Conservation (phyloP, 2,888 invertebrate genomes). For the Amphipyra tragopoginis region DNA sequence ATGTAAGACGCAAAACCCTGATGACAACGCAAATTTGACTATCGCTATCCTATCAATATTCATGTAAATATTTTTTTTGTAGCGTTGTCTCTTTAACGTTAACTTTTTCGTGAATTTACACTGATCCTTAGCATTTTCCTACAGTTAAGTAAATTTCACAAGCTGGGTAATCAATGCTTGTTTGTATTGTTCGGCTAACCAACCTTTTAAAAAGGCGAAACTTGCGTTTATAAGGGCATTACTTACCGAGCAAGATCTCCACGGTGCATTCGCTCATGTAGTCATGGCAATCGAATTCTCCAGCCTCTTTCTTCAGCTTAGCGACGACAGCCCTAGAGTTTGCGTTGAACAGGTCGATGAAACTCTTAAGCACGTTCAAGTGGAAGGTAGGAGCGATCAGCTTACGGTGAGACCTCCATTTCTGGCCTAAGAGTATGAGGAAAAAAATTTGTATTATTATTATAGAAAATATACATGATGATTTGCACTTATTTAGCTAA, state of each 20-base stretch:
- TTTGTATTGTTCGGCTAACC: too few species aligned
- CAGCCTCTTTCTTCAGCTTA: constrained; percentile 92
- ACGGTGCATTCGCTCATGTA: constrained; percentile 96
- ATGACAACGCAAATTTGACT: constrained; percentile 25
- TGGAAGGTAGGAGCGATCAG: constrained; percentile 97
- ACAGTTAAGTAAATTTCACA: too few species aligned
- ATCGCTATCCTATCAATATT: constrained; percentile 4
- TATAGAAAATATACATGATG: background rate
- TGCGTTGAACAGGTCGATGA: constrained; percentile 95
- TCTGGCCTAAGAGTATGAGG: constrained; percentile 89
- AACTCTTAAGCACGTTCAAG: constrained; percentile 95
- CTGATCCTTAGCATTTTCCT: too few species aligned
- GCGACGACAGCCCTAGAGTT: constrained; percentile 94
- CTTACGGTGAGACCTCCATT: constrained; percentile 96
- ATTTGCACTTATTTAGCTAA: constrained; percentile 4
- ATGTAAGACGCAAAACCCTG: constrained; percentile 14
- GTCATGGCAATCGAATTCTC: constrained; percentile 94
- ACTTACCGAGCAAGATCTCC: constrained; percentile 94
- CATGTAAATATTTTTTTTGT: background rate
- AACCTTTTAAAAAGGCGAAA: too few species aligned
- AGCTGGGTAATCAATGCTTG: too few species aligned
- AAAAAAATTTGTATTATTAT: background rate
- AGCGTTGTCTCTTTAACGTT: too few species aligned
- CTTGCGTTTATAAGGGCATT: background rate
- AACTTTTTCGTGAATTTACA: too few species aligned